These are phyloP conservation scores for Tridacna crocea DNA, from an alignment of 2,888 invertebrate genomes.

Conservation along the genomic window DNA sequence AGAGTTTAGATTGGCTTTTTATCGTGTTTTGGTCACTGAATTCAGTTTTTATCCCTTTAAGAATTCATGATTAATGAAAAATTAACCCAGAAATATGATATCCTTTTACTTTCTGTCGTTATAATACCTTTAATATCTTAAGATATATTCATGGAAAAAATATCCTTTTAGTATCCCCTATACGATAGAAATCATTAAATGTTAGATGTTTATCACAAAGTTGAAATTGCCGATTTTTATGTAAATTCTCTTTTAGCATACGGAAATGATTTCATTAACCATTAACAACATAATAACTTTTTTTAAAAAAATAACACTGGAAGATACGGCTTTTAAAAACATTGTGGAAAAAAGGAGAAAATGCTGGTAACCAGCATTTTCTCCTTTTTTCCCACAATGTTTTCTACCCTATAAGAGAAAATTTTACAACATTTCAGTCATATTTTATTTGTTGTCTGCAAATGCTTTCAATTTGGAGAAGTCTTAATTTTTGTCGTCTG, in stretches of 20 bases:
- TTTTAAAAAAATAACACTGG: no score
- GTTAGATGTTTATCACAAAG: neutral
- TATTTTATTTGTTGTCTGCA: no score
- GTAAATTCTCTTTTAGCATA: conserved; percentile 1
- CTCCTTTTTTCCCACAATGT: no score
- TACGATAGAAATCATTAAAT: neutral
- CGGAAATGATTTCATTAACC: neutral
- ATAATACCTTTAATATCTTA: conserved; percentile 6
- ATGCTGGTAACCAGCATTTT: no score
- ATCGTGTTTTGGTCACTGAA: neutral
- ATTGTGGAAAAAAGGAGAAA: no score
- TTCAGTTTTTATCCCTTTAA: neutral
- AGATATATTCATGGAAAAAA: conserved; percentile 6
- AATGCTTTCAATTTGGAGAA: no score
- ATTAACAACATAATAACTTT: no score
- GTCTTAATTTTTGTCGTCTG: no score
- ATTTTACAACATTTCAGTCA: no score
- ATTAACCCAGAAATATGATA: conserved; percentile 1
- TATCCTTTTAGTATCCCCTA: neutral
- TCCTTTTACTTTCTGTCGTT: neutral
- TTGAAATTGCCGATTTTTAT: conserved; percentile 1
- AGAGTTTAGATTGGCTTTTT: neutral
- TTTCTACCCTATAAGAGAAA: no score
- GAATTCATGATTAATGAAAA: neutral
- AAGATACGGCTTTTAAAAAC: no score